Percentiles rank a stretch among this genome's conserved stretches.
Conservation (phyloP, 2,113 vertebrate species). For the Condylura cristata region DNA sequence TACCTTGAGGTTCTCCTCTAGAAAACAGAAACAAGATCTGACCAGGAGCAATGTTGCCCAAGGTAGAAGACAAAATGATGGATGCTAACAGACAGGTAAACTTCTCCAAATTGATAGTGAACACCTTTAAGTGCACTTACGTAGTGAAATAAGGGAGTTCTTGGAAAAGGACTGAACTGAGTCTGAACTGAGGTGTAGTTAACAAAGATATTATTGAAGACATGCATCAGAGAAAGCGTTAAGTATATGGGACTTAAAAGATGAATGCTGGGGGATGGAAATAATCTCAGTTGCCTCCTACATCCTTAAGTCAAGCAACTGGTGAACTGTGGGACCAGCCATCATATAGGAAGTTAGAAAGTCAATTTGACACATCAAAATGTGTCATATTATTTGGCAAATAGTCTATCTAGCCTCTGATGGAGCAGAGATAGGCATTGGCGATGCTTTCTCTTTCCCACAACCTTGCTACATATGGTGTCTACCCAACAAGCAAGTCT, state of each 20-base stretch:
- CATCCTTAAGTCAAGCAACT: background rate
- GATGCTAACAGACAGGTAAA: background rate
- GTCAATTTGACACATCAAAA: background rate
- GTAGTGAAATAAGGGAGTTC: background rate
- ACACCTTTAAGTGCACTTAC: background rate
- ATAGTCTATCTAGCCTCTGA: background rate
- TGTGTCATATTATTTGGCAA: background rate
- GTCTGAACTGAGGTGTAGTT: background rate
- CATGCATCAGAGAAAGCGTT: background rate
- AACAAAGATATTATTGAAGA: background rate
- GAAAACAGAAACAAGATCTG: background rate
- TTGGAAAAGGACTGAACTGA: background rate
- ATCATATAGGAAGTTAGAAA: background rate
- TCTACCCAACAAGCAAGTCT: background rate
- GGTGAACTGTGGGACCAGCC: background rate
- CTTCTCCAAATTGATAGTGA: background rate
- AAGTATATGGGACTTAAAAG: background rate
- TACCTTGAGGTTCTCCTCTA: background rate
- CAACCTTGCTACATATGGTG: background rate
- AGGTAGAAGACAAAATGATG: background rate
- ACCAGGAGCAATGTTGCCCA: background rate
- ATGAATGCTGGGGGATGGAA: background rate
- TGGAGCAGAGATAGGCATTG: accelerated
- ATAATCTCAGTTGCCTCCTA: background rate
- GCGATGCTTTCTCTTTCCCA: background rate